A percentile compares a stretch with the other conserved stretches of the same genome.
phyloP scores from a whole-genome alignment of 2,113 vertebrate species.

The Arenaria interpres region DNA sequence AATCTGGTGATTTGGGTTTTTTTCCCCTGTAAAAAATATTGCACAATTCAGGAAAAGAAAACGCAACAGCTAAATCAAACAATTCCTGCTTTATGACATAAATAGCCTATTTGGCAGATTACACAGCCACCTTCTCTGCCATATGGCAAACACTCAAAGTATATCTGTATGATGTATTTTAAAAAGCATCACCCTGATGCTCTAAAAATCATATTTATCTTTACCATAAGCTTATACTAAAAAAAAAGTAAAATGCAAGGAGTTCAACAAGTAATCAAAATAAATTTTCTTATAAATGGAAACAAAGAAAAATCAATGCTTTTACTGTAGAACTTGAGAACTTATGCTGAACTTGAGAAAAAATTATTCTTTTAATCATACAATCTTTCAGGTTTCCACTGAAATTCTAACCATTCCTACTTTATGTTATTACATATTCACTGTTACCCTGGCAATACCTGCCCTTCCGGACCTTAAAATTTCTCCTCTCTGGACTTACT shows the following conservation, averaged over 20 bases:
- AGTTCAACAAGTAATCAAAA: not conserved
- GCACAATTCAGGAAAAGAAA: constrained; percentile 26
- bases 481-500: constrained; percentile 3
- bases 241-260: not conserved
- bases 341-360: not conserved
- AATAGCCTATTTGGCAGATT: constrained; percentile 37
- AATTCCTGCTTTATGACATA: constrained; percentile 33
- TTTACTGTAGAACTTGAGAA: not conserved
- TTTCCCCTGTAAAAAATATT: constrained; percentile 22
- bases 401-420: not conserved
- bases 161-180: not conserved
- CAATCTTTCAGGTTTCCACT: not conserved
- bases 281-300: not conserved
- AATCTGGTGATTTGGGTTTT: not conserved
- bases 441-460: not conserved
- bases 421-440: not conserved
- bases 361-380: not conserved
- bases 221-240: not conserved
- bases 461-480: not conserved
- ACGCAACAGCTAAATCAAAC: constrained; percentile 60
- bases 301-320: not conserved
- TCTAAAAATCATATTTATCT: not conserved
- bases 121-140: constrained; percentile 23
- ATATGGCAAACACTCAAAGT: not conserved
- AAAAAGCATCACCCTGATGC: not conserved